Evolutionary conservation across 2,888 invertebrate genomes (phyloP).

Genomic region (Scaptomyza reducta): DNA sequence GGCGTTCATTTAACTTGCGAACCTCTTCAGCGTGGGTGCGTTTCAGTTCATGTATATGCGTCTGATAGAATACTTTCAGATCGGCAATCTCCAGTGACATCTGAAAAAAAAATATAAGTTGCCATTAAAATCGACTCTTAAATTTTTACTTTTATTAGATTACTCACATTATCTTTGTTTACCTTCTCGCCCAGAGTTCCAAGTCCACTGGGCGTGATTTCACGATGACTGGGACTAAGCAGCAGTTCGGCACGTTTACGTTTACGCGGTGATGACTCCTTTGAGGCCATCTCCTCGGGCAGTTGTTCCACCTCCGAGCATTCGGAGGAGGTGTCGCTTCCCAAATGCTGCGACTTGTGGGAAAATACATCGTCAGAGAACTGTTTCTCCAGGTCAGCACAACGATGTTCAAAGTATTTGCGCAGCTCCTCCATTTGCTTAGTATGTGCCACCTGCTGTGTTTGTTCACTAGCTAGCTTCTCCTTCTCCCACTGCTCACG

Average conservation of each 20-base stretch:
- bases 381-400: slow-evolving; percentile 91
- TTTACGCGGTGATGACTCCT: slow-evolving; percentile 81
- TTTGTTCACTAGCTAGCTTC: slow-evolving; percentile 87
- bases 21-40: slow-evolving; percentile 77
- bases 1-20: slow-evolving; percentile 77
- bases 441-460: slow-evolving; percentile 88
- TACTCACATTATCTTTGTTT: slow-evolving; percentile 56
- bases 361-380: slow-evolving; percentile 89
- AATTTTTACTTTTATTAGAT: neutral
- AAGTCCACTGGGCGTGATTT: slow-evolving; percentile 81
- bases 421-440: slow-evolving; percentile 92
- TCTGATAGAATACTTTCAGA: slow-evolving; percentile 81
- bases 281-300: slow-evolving; percentile 72
- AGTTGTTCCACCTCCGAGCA: slow-evolving; percentile 82
- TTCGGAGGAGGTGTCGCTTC: slow-evolving; percentile 84
- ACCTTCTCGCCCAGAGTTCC: slow-evolving; percentile 63
- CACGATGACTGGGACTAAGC: slow-evolving; percentile 83
- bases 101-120: slow-evolving; percentile 46
- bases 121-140: too few relatives aligned
- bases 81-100: slow-evolving; percentile 77
- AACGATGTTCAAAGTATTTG: slow-evolving; percentile 92
- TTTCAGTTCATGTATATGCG: slow-evolving; percentile 82
- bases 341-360: slow-evolving; percentile 87
- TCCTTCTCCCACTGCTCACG: slow-evolving; percentile 85
- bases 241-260: slow-evolving; percentile 81